phyloP scores from a whole-genome alignment of 2,888 invertebrate genomes.

The Lypha dubia region DNA sequence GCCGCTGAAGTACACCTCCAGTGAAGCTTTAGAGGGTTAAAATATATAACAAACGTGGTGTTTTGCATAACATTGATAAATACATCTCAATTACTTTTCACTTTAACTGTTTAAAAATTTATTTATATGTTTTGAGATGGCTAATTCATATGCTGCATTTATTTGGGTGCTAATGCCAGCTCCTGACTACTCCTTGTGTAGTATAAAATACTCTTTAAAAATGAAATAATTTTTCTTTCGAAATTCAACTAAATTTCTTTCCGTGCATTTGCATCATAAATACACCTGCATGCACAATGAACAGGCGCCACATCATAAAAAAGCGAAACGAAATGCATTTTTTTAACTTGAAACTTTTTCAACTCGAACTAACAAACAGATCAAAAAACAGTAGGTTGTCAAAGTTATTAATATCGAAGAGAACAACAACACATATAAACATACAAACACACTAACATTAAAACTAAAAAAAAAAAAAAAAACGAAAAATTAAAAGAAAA shows the following conservation, averaged over 20 bases:
- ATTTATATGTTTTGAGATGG: too few species aligned
- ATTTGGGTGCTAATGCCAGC: too few species aligned
- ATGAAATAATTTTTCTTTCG: not conserved
- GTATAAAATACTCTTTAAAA: too few species aligned
- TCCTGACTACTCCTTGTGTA: too few species aligned
- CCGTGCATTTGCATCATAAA: constrained; percentile 46
- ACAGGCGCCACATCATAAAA: constrained; percentile 62
- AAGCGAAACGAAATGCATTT: constrained; percentile 57
- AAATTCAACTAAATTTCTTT: constrained; percentile 27
- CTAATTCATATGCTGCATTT: too few species aligned
- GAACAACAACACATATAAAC: not conserved
- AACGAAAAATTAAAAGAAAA: constrained; percentile 41
- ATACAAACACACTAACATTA: constrained; percentile 1
- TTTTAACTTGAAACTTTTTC: constrained; percentile 40
- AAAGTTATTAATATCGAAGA: constrained; percentile 61
- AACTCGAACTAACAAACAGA: constrained; percentile 50
- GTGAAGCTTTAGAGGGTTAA: too few species aligned
- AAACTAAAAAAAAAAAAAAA: constrained; percentile 33
- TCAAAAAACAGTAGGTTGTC: constrained; percentile 67
- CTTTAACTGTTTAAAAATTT: too few species aligned
- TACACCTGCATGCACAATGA: constrained; percentile 64
- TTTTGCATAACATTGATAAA: too few species aligned
- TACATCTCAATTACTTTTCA: too few species aligned
- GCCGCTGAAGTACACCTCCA: too few species aligned
- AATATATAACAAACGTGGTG: too few species aligned